Evolutionary conservation across 2,797 vertebrate species (phyloP), one percentile per base, ranked within the genome.

Genomic region (Falco columbarius): DNA sequence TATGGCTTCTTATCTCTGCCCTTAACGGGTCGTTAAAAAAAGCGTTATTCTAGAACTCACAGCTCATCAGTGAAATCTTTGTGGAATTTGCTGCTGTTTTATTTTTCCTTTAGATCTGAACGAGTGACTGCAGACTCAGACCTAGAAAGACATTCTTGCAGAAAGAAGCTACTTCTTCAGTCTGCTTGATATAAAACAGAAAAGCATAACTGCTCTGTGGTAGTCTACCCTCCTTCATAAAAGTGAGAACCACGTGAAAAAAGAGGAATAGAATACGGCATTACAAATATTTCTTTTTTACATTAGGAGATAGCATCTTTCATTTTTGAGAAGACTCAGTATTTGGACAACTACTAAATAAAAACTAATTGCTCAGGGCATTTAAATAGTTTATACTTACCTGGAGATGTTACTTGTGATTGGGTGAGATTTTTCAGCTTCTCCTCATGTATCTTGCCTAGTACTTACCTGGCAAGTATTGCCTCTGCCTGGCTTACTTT

Each of bases 331-430:
- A 79, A 54, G 42, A 56, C 12, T 34, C 68, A 51, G 22, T 36
- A 71, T 71, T 42, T 71, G 26, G 67, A 68, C 44, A 92, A 54
- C n/a, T 27, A 62, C 32, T 63, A 71, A 61, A 47, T 20, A 62
- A n/a, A 56, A 44, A 20, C 38, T 73, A 21, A 21, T 55, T 68
- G 82, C 23, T 61, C 46, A 58, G 42, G 27, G 16, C 38, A 32
- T 52, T 61, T 67, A 49, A 74, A 46, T 8, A 63, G 30, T 23
- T 59, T 52, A 30, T 77, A 27, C 95, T 97, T 97, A 97, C 94
- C 95, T 73, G 79, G 77, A 93, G 87, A 77, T 29, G 62, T 32
- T 77, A 18, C 20, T 29, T 67, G 29, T 66, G n/a, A 68, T 47
- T 36, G 34, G 44, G 62, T 89, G 46, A 51, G 47, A 79, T 86